These are phyloP conservation scores for Parnassius orleans DNA, from an alignment of 2,888 invertebrate genomes.

Conservation along the genomic window DNA sequence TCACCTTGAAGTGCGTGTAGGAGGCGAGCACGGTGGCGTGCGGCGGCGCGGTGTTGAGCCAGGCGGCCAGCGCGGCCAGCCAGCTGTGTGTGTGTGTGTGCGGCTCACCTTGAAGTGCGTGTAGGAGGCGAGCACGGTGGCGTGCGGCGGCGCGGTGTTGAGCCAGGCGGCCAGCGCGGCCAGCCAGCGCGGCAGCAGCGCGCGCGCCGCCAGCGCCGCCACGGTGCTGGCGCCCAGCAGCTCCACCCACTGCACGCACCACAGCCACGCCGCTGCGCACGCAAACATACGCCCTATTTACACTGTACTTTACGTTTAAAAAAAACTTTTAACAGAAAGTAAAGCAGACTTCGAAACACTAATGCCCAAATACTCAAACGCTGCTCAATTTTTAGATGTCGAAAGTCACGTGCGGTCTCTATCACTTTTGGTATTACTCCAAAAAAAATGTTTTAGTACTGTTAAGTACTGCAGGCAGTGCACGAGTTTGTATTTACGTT, in stretches of 20 bases:
- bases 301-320: conserved; percentile 6
- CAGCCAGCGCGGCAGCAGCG: conserved; percentile 96
- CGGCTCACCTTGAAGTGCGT: conserved; percentile 65
- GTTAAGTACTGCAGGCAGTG: too few species aligned
- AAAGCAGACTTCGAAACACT: too few species aligned
- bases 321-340: too few species aligned
- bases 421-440: too few species aligned
- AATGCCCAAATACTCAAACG: too few species aligned
- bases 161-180: conserved; percentile 94
- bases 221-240: conserved; percentile 89
- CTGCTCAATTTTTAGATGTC: too few species aligned
- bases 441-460: too few species aligned
- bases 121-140: conserved; percentile 87
- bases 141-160: conserved; percentile 93
- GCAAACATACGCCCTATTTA: neutral
- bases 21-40: conserved; percentile 1
- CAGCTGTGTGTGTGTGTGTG: too few species aligned
- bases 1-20: neutral
- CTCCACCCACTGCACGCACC: conserved; percentile 97
- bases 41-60: neutral
- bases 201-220: conserved; percentile 90
- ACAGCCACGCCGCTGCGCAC: conserved; percentile 92
- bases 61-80: too few species aligned
- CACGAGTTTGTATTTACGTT: too few species aligned
- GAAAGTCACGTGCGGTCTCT: too few species aligned